A percentile compares a stretch with the other conserved stretches of the same genome.
Conservation (phyloP, 2,797 vertebrate species). For the Scyliorhinus canicula region DNA sequence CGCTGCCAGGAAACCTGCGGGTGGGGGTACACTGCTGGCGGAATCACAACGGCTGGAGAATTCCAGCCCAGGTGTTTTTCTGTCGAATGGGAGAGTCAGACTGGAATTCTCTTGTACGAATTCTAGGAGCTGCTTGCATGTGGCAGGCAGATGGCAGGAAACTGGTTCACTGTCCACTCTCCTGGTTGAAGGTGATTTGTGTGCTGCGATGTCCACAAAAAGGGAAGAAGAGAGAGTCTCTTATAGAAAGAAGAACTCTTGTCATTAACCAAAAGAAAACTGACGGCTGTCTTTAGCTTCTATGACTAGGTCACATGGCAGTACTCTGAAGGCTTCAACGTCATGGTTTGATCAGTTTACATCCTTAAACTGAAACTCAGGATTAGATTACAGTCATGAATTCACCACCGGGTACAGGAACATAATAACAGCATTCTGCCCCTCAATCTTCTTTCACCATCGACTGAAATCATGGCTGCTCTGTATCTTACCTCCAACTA, state of each 20-base stretch:
- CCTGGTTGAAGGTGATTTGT: background rate
- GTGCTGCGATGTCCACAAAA: background rate
- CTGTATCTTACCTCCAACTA: background rate
- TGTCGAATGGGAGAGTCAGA: background rate
- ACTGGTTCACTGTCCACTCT: background rate
- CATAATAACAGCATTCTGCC: background rate
- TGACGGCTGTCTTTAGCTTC: background rate
- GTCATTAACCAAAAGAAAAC: background rate
- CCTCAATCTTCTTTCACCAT: background rate
- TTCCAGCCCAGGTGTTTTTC: background rate
- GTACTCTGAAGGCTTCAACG: background rate
- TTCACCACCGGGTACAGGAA: background rate
- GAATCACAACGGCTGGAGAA: no score
- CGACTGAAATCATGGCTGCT: background rate
- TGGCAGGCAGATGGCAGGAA: background rate
- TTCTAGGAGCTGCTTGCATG: background rate
- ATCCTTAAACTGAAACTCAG: background rate
- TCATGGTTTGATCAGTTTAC: background rate
- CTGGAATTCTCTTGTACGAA: background rate
- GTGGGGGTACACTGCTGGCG: no score
- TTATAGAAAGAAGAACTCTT: background rate
- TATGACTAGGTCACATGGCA: background rate
- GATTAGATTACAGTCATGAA: background rate
- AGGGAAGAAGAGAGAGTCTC: background rate
- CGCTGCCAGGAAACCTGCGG: no score